A percentile compares a stretch with the other conserved stretches of the same genome.
phyloP scores from a whole-genome alignment of 2,888 invertebrate species.

The Megamerina dolium region DNA sequence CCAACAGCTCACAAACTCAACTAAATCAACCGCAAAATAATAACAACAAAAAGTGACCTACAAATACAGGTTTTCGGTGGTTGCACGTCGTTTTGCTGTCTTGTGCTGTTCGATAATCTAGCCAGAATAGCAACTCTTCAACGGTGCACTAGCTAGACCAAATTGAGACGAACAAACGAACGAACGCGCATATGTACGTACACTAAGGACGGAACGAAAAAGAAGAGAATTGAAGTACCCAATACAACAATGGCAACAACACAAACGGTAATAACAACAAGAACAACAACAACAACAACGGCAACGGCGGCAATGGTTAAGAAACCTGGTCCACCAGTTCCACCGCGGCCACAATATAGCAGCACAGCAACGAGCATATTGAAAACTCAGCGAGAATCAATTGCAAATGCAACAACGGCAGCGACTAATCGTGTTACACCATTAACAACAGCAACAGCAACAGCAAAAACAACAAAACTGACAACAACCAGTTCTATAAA shows the following conservation, averaged over 20 bases:
- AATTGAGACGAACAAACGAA: conserved; percentile 14
- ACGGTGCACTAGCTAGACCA: conserved; percentile 14
- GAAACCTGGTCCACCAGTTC: conserved; percentile 68
- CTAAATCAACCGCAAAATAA: conserved; percentile 13
- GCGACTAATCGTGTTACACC: conserved; percentile 19
- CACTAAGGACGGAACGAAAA: too few species aligned
- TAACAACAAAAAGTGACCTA: conserved; percentile 40
- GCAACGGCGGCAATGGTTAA: conserved; percentile 49
- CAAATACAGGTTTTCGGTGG: conserved; percentile 42
- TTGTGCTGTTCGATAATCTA: conserved; percentile 3
- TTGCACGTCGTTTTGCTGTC: conserved; percentile 17
- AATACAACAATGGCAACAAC: conserved; percentile 18
- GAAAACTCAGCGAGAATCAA: conserved; percentile 50
- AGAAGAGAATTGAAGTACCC: too few species aligned
- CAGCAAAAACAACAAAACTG: conserved; percentile 22
- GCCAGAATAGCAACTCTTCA: conserved; percentile 15
- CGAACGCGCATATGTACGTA: too few species aligned
- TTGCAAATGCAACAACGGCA: conserved; percentile 15
- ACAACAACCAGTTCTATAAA: conserved; percentile 18
- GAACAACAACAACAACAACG: conserved; percentile 21
- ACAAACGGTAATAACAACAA: conserved; percentile 26
- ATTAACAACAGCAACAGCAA: conserved; percentile 16
- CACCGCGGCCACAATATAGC: conserved; percentile 63
- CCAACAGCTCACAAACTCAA: conserved; percentile 12
- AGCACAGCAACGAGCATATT: conserved; percentile 56